These are phyloP conservation scores for Formica selysi DNA, from an alignment of 1,140 invertebrate species.

Conservation along the genomic window DNA sequence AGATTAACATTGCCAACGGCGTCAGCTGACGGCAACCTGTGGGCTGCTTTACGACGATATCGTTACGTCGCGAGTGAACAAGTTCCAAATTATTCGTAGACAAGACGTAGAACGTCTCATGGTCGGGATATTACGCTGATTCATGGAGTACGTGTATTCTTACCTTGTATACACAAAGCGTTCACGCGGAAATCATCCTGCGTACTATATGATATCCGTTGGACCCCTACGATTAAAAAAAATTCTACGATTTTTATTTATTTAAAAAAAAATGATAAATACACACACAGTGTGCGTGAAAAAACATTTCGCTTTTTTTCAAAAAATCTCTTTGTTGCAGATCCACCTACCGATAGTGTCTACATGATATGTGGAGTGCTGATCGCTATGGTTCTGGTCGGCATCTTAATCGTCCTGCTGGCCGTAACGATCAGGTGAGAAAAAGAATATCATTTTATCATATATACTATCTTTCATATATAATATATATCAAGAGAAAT, in stretches of 20 bases:
- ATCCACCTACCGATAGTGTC: constrained; percentile 91
- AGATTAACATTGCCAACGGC: constrained; percentile 25
- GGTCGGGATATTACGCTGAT: constrained; percentile 56
- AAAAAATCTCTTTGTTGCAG: constrained; percentile 86
- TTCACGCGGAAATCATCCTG: background rate
- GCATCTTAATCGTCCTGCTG: constrained; percentile 91
- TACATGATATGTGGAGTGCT: constrained; percentile 93
- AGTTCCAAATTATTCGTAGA: constrained; percentile 42
- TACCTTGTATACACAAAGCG: background rate
- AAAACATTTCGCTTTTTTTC: background rate
- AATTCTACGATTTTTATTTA: background rate
- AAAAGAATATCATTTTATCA: background rate
- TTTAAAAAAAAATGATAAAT: background rate
- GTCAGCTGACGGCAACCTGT: constrained; percentile 60
- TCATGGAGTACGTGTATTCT: constrained; percentile 8
- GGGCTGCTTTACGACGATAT: constrained; percentile 36
- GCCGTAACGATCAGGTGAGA: constrained; percentile 92
- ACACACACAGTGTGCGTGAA: background rate
- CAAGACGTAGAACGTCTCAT: constrained; percentile 7
- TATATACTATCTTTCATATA: no score
- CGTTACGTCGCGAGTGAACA: constrained; percentile 22
- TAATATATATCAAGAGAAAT: background rate
- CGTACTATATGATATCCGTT: background rate
- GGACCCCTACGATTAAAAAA: background rate
- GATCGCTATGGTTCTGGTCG: constrained; percentile 92